Evolutionary conservation across 1,140 invertebrate genomes (phyloP), one percentile per base, ranked within the genome.

Genomic region (Zaprionus kolodkinae): DNA sequence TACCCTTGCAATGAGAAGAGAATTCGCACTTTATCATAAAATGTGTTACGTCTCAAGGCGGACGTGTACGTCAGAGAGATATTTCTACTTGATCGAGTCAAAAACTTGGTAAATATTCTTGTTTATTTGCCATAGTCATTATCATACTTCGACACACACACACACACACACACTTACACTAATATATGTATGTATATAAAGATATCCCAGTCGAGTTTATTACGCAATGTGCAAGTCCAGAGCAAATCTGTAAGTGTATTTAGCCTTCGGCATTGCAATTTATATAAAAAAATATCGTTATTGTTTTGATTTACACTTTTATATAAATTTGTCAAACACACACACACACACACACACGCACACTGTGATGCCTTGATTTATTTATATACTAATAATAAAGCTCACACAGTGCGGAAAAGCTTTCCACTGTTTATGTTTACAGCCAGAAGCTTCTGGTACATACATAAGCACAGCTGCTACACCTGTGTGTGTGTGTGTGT

Each of bases 391-490:
- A 55, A 21, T 11, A 12, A 40, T 33, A 69, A 68, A 72, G 64
- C 64, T 68, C n/a, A 15, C 15, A 35, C 67, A 15, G 27, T n/a
- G 15, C 17, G 7, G 7, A 50, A 71, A 59, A 76, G 68, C 68
- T 72, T 17, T 59, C 5, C 54, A 57, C 59, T 57, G 67, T 71
- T 68, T 74, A 67, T 72, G 70, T 67, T 62, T 69, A 73, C 57
- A 21, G 33, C 52, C 17, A 50, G 71, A 64, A 64, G 72, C 68
- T 75, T 70, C 55, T 64, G 25, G 52, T 15, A 38, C 17, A 59
- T 33, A 50, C 35, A 13, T 17, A 33, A 9, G 12, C 21, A 60
- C 12, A 36, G 15, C 40, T 27, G 25, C 2, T 27, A 27, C 33
- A 35, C 12, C 21, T 13, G 21, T 50, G 9, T 48, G 33, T 38